Base-by-base conservation (phyloP, 2,113 vertebrate species). In the Rhizomys pruinosus region DNA sequence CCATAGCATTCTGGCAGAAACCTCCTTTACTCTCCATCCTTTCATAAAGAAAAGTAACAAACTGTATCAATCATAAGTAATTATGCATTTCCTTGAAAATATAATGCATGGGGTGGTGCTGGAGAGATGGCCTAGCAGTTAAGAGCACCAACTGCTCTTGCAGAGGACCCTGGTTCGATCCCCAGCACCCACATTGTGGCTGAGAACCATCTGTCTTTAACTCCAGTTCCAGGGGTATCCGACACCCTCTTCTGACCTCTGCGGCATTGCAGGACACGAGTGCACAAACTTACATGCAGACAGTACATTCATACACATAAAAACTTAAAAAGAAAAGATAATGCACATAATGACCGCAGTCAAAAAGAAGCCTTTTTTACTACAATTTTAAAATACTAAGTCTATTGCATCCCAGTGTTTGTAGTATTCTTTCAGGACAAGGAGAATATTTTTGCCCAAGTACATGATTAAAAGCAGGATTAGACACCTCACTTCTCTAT, bases 1-100 rank as follows among this genome's bases (percentile, higher is more conserved):
- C 2, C 0, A 1, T 42, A 74, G 68, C 0, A 0, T 94, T 81
- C 95, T 25, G 92, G 89, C 94, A 91, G 25, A 95, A 93, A 93
- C 61, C 17, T 69, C 32, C 84, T 85, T 2, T 85, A 27, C 7
- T 84, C 27, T 95, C 90, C 92, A 23, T 92, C 19, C 0, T 82
- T 69, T 85, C 23, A 71, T 59, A 89, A 92, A 71, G 71, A 44
- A 94, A 84, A 92, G 84, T 57, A 90, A 25, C 15, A 94, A 55
- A 92, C 7, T 1, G 6, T 73, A 95, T 96, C 32, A 77, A 64
- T 97, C 74, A 85, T 85, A 94, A 89, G 90, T 96, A 93, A 94
- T 96, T 95, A 95, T 57, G 13, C 78, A 32, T 93, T n/a, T 79
- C 0, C 80, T 92, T 97, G 86, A 93, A 95, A 86, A 94, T 47